phyloP scores from a whole-genome alignment of 2,797 vertebrate species.

The Eulemur coronatus region DNA sequence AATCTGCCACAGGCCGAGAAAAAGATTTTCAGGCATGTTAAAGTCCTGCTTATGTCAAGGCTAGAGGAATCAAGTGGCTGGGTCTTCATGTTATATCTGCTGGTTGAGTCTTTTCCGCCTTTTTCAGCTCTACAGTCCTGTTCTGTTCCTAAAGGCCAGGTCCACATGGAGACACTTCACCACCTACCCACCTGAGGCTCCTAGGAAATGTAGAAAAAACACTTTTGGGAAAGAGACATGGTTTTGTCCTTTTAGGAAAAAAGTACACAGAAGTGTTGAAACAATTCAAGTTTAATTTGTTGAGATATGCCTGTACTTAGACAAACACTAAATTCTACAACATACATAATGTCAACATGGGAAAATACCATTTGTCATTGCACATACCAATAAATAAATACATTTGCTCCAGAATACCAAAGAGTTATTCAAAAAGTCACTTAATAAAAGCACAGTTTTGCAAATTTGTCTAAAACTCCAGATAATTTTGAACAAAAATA shows the following conservation, averaged over 20 bases:
- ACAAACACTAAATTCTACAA: constrained; percentile 88
- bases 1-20: background rate
- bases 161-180: background rate
- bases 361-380: constrained; percentile 86
- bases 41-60: background rate
- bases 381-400: constrained; percentile 86
- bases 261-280: constrained; percentile 70
- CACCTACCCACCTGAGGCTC: background rate
- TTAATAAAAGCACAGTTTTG: constrained; percentile 90
- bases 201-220: background rate
- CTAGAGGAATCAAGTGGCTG: background rate
- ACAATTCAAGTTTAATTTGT: constrained; percentile 87
- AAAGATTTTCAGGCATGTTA: background rate
- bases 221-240: background rate
- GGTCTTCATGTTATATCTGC: background rate
- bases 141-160: background rate
- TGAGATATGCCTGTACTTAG: constrained; percentile 84
- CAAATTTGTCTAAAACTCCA: constrained; percentile 87
- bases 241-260: background rate
- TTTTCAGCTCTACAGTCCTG: background rate
- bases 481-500: constrained; percentile 86
- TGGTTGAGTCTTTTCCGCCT: background rate
- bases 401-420: constrained; percentile 84
- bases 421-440: constrained; percentile 83
- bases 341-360: constrained; percentile 87